A percentile compares a stretch with the other conserved stretches of the same genome.
Conservation (phyloP, 2,888 invertebrate genomes). For the Drosophila histrio region DNA sequence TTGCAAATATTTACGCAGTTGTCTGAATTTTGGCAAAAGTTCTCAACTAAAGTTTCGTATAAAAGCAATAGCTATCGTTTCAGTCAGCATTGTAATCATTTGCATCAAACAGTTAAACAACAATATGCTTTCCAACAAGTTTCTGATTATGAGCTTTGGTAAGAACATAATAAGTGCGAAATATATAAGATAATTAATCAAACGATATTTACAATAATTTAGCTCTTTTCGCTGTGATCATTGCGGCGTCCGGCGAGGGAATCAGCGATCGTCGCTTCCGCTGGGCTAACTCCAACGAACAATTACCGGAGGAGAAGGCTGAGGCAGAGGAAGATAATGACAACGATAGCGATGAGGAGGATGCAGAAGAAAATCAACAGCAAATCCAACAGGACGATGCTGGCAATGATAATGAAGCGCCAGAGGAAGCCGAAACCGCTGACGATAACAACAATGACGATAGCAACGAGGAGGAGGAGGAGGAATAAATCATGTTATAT, state of each 20-base stretch:
- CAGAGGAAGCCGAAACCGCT: slow-evolving; percentile 2
- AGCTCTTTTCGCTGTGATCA: slow-evolving; percentile 64
- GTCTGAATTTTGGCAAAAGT: slow-evolving; percentile 30
- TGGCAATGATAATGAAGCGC: not conserved
- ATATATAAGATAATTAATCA: not conserved
- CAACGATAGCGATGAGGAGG: not conserved
- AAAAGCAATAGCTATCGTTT: slow-evolving; percentile 37
- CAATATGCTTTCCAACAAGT: slow-evolving; percentile 59
- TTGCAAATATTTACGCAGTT: slow-evolving; percentile 50
- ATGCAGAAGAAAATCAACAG: not conserved
- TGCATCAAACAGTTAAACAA: slow-evolving; percentile 15
- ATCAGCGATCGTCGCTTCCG: slow-evolving; percentile 71
- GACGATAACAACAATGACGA: not conserved
- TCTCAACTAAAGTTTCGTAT: slow-evolving; percentile 39
- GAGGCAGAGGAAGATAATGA: not conserved
- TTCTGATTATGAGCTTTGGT: slow-evolving; percentile 62
- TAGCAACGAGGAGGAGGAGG: slow-evolving; percentile 3
- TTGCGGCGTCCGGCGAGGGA: slow-evolving; percentile 29
- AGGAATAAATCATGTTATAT: slow-evolving; percentile 10
- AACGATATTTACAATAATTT: not conserved
- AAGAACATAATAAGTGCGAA: slow-evolving; percentile 9
- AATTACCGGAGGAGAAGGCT: slow-evolving; percentile 20
- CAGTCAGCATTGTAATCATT: slow-evolving; percentile 36
- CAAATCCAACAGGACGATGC: not conserved
- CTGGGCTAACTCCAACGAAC: slow-evolving; percentile 51